These are phyloP conservation scores for Microplitis demolitor DNA, from an alignment of 1,140 invertebrate genomes.

Conservation along the genomic window DNA sequence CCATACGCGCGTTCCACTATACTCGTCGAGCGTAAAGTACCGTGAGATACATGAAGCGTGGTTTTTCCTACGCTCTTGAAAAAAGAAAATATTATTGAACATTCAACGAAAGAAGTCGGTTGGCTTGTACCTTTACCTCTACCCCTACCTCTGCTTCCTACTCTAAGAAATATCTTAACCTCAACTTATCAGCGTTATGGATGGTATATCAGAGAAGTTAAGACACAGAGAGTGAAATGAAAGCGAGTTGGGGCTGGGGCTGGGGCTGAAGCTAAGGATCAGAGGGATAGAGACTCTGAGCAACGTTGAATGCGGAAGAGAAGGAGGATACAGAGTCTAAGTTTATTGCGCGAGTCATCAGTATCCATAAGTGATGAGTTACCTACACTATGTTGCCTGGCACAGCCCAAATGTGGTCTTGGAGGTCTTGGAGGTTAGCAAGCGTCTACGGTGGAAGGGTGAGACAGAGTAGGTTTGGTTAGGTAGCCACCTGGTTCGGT, in stretches of 20 bases:
- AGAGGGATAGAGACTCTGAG: neutral
- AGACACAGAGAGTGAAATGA: slow-evolving; percentile 1
- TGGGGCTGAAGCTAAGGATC: neutral
- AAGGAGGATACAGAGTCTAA: slow-evolving; percentile 42
- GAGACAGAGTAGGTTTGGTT: slow-evolving; percentile 32
- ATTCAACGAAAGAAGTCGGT: slow-evolving; percentile 22
- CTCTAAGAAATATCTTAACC: no score
- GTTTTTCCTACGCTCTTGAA: slow-evolving; percentile 27
- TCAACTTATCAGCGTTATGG: no score
- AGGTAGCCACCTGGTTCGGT: slow-evolving; percentile 54
- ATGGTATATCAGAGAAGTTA: neutral
- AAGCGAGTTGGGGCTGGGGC: neutral
- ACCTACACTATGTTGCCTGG: slow-evolving; percentile 41
- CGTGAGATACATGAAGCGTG: slow-evolving; percentile 24
- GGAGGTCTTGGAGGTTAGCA: slow-evolving; percentile 19
- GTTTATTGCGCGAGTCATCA: slow-evolving; percentile 63
- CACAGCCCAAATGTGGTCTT: slow-evolving; percentile 7
- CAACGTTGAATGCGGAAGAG: slow-evolving; percentile 4
- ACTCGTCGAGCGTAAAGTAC: slow-evolving; percentile 1
- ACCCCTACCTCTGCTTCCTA: neutral
- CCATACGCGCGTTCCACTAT: neutral
- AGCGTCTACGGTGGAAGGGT: slow-evolving; percentile 26
- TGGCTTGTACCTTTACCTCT: neutral
- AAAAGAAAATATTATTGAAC: slow-evolving; percentile 58
- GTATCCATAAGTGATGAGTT: slow-evolving; percentile 64